These are phyloP conservation scores for Protonibea diacanthus DNA, from an alignment of 2,797 vertebrate genomes.

Conservation along the genomic window DNA sequence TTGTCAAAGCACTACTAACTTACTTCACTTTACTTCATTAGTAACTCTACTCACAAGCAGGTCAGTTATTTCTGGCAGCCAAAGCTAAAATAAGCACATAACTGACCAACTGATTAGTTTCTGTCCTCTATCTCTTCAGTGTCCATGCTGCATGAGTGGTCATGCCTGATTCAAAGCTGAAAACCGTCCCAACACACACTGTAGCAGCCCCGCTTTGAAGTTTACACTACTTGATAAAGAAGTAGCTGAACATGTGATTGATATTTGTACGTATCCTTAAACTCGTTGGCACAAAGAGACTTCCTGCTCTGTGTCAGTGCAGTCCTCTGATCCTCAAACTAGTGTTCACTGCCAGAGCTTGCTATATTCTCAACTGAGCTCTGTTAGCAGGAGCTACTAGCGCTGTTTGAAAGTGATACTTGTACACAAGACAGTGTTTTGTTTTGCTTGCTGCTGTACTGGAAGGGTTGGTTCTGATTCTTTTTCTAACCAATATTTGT, in stretches of 20 bases:
- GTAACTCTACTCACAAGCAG: slow-evolving; percentile 12
- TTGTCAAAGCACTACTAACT: background rate
- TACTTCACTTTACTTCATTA: slow-evolving; percentile 13
- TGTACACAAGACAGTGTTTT: background rate
- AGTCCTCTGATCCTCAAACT: background rate
- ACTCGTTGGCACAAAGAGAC: background rate
- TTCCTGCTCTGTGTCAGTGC: background rate
- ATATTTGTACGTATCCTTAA: slow-evolving; percentile 3
- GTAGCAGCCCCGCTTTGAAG: background rate
- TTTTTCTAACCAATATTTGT: background rate
- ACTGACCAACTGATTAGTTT: slow-evolving; percentile 21
- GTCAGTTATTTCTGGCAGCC: slow-evolving; percentile 17
- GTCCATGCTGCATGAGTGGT: background rate
- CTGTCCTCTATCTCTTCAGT: background rate
- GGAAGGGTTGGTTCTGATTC: background rate
- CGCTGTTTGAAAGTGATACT: background rate
- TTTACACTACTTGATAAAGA: slow-evolving; percentile 3
- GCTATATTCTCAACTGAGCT: background rate
- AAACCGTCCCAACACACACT: background rate
- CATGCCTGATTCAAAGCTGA: background rate
- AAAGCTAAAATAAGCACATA: slow-evolving; percentile 21
- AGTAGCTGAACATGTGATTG: background rate
- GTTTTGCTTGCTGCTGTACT: background rate
- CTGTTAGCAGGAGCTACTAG: slow-evolving; percentile 1
- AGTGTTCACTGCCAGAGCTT: background rate